Percentiles rank a stretch among this genome's conserved stretches.
These are phyloP conservation scores for Ataeniobius toweri DNA, from an alignment of 2,797 vertebrate genomes.

Conservation along the genomic window DNA sequence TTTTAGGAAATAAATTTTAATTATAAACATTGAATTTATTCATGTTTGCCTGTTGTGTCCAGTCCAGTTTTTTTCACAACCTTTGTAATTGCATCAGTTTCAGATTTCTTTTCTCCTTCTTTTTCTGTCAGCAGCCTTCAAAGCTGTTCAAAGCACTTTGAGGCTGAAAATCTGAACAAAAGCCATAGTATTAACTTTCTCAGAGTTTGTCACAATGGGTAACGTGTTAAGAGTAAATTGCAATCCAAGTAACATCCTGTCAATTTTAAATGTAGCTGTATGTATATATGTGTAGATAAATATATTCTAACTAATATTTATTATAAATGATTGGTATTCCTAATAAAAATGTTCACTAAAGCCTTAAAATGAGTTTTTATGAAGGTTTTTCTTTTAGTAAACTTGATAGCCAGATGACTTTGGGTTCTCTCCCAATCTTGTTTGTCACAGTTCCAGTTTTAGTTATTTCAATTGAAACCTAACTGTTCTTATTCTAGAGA, in stretches of 20 bases:
- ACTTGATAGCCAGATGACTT: background rate
- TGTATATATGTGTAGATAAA: background rate
- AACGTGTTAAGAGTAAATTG: background rate
- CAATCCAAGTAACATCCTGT: background rate
- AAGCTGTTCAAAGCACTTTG: conserved; percentile 6
- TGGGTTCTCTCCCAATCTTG: background rate
- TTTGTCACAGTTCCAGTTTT: background rate
- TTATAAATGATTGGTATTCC: background rate
- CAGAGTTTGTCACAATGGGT: background rate
- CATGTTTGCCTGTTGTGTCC: background rate
- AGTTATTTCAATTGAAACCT: no score
- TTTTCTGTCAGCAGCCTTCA: background rate
- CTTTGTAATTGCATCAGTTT: conserved; percentile 2
- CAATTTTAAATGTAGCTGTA: background rate
- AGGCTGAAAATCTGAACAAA: conserved; percentile 5
- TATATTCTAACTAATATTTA: background rate
- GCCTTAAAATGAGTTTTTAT: background rate
- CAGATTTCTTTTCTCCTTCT: background rate
- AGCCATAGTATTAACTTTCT: background rate
- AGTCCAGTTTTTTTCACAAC: background rate
- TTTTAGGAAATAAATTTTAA: background rate
- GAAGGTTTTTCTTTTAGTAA: background rate
- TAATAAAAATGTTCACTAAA: background rate
- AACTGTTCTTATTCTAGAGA: no score
- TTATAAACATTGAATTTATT: background rate